These are phyloP conservation scores for Eugnorisma glareosa DNA, from an alignment of 2,888 invertebrate genomes.

Conservation along the genomic window DNA sequence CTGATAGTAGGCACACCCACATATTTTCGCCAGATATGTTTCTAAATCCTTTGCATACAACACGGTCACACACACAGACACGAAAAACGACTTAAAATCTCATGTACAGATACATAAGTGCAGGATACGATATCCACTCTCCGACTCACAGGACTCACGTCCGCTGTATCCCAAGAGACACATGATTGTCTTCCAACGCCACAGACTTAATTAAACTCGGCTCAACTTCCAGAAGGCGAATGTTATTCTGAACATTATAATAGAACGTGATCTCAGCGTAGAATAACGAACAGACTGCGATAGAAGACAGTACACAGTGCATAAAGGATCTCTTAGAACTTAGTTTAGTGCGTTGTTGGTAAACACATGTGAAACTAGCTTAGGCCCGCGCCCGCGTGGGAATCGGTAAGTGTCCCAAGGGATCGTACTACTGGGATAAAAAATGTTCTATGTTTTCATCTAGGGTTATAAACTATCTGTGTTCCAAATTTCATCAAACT, in stretches of 20 bases:
- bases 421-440: too few species aligned
- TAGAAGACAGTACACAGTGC: too few species aligned
- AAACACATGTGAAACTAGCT: too few species aligned
- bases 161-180: slow-evolving; percentile 15
- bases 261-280: slow-evolving; percentile 17
- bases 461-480: too few species aligned
- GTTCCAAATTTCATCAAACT: too few species aligned
- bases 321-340: too few species aligned
- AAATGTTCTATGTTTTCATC: too few species aligned
- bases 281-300: too few species aligned
- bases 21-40: background rate
- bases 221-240: slow-evolving; percentile 20
- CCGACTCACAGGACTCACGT: slow-evolving; percentile 21
- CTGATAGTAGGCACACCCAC: background rate
- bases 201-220: slow-evolving; percentile 48
- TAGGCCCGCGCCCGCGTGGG: too few species aligned
- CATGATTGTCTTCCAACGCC: slow-evolving; percentile 36
- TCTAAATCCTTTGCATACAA: background rate
- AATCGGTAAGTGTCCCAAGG: too few species aligned
- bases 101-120: background rate
- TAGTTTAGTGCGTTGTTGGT: too few species aligned
- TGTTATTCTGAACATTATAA: slow-evolving; percentile 26
- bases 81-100: background rate
- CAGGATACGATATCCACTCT: background rate
- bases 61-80: too few species aligned